These are phyloP conservation scores for Dinoponera quadriceps DNA, from an alignment of 1,140 invertebrate genomes.

Conservation along the genomic window DNA sequence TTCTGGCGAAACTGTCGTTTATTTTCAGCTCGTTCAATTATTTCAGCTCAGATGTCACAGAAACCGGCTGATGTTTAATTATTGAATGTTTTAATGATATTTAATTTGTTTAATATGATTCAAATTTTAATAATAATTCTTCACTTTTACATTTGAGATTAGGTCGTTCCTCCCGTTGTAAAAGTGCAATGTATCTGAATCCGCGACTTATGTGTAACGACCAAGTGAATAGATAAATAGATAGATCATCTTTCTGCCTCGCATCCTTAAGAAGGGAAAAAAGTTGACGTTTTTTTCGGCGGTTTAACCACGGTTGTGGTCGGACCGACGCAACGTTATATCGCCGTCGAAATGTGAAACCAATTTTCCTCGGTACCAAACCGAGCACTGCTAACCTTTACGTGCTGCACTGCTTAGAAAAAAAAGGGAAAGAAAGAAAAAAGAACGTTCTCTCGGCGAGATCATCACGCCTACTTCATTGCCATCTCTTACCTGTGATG, in stretches of 20 bases:
- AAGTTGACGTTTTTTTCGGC: conserved; percentile 39
- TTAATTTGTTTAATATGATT: no score
- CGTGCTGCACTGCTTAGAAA: not conserved
- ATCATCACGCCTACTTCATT: conserved; percentile 10
- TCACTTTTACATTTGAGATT: no score
- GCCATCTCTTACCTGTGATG: not conserved
- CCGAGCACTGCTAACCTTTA: conserved; percentile 6
- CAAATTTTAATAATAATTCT: no score
- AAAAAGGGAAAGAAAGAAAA: no score
- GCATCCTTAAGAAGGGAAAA: conserved; percentile 1
- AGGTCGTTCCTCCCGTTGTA: not conserved
- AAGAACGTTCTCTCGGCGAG: conserved; percentile 2
- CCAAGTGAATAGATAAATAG: no score
- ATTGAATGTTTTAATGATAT: no score
- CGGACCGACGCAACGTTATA: conserved; percentile 35
- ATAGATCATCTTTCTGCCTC: not conserved
- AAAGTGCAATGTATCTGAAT: not conserved
- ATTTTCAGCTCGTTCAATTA: no score
- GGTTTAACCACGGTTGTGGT: conserved; percentile 63
- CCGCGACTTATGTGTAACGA: not conserved
- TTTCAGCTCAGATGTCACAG: no score
- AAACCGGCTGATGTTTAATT: no score
- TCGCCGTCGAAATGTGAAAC: conserved; percentile 54
- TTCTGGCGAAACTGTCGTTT: not conserved
- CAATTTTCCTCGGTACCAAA: conserved; percentile 38